Evolutionary conservation across 2,113 vertebrate species (phyloP), one percentile per base, ranked within the genome.

Genomic region (Brevimyrus niger): DNA sequence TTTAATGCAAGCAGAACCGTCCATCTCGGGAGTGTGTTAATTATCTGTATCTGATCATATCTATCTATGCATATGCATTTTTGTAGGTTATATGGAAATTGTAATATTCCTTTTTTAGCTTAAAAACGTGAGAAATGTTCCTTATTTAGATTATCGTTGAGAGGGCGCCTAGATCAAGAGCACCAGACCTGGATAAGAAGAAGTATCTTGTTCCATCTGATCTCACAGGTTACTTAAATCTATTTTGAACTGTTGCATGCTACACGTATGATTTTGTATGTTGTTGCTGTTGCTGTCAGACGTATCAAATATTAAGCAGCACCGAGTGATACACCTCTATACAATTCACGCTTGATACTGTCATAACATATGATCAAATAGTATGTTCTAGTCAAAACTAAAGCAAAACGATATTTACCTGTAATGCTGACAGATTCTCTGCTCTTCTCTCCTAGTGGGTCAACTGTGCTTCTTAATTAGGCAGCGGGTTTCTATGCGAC

Each of bases 391-490:
- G 9, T 27, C 10, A 47, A 88, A 88, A 65, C n/a, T 17, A 65
- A 69, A 88, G 42, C 11, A 58, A 69, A 69, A 58, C 17, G 8
- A n/a, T 48, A 44, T 50, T 73, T 73, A n/a, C 11, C n/a, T 9
- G 23, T 84, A 23, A 44, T 47, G 38, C 23, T n/a, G 17, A 82
- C 13, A n/a, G 13, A 17, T 23, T 38, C 82, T 86, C 23, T 42
- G 13, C 13, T 55, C 35, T 10, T 35, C 15, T 35, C 89, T 69
- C 90, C 65, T 91, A 99, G 98, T 99, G 91, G 98, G 98, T 80
- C 98, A 99, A 4, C 96, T 99, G 95, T 99, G 98, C 93, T 99
- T 99, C 95, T 94, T 99, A 94, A 98, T 99, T 92, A 96, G 98
- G 91, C 98, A 99, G 95, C 95, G 98, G 69, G 97, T 99, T 91